These are phyloP conservation scores for Cinclus cinclus DNA, from an alignment of 2,113 vertebrate species.

Conservation along the genomic window DNA sequence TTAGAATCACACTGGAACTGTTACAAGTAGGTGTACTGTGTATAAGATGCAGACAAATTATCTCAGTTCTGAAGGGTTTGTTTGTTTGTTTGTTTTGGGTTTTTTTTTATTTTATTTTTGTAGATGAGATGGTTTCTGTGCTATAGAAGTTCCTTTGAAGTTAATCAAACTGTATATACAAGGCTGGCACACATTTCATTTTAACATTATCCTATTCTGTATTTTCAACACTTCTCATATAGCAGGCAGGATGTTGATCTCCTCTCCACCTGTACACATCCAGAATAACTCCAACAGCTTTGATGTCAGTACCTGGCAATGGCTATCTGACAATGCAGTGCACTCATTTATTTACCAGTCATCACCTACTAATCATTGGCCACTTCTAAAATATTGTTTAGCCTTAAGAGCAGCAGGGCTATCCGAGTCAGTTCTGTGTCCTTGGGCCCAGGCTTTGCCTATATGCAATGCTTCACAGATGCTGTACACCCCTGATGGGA, in stretches of 20 bases:
- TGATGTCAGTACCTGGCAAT: not conserved
- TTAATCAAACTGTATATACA: not conserved
- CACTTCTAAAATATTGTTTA: not conserved
- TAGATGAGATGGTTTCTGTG: not conserved
- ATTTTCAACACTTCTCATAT: not conserved
- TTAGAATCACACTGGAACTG: not conserved
- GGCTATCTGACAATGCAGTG: not conserved
- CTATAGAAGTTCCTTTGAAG: not conserved
- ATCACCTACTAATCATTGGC: not conserved
- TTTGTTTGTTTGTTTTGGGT: not conserved
- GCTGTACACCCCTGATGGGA: not conserved
- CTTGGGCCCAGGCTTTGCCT: not conserved
- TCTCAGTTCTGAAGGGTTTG: not conserved
- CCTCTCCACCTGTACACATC: not conserved
- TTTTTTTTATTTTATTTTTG: not conserved
- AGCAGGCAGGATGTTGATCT: not conserved
- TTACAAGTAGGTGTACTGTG: not conserved
- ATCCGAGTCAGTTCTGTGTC: not conserved
- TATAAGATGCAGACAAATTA: not conserved
- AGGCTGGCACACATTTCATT: not conserved
- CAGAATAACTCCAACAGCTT: not conserved
- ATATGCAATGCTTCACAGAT: accelerated
- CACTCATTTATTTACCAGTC: not conserved
- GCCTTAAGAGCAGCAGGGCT: not conserved
- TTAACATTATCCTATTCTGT: not conserved